Conservation (phyloP, 2,113 vertebrate species). For the Psettodes erumei region DNA sequence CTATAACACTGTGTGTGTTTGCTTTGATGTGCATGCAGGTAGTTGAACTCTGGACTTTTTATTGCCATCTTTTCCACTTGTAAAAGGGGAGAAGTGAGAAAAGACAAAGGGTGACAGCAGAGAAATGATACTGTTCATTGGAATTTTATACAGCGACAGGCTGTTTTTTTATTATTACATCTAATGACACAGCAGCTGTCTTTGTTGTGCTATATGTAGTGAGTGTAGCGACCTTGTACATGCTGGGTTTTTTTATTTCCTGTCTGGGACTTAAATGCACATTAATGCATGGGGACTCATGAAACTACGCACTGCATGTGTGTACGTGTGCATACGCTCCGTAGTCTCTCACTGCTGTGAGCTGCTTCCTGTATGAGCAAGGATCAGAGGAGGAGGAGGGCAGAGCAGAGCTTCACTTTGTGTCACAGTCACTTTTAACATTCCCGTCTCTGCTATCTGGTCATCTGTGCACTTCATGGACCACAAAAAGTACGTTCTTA, state of each 20-base stretch:
- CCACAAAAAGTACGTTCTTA: conserved; percentile 20
- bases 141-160: conserved; percentile 26
- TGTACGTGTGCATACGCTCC: not conserved
- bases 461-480: conserved; percentile 11
- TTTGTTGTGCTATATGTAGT: conserved; percentile 4
- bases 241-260: no score
- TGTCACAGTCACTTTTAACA: not conserved
- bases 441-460: conserved; percentile 26
- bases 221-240: no score
- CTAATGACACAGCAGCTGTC: conserved; percentile 14
- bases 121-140: not conserved
- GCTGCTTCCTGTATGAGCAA: conserved; percentile 34
- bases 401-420: not conserved
- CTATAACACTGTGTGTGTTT: not conserved
- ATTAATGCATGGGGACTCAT: no score
- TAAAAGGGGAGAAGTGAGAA: conserved; percentile 5
- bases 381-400: not conserved
- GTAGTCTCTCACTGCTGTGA: not conserved
- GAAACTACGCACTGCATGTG: no score
- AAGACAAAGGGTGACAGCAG: not conserved
- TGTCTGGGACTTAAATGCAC: no score
- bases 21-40: not conserved
- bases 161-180: not conserved
- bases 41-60: conserved; percentile 33
- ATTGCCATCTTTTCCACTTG: not conserved